phyloP scores from a whole-genome alignment of 2,113 vertebrate genomes.

The Pseudorhombus dupliciocellatus region DNA sequence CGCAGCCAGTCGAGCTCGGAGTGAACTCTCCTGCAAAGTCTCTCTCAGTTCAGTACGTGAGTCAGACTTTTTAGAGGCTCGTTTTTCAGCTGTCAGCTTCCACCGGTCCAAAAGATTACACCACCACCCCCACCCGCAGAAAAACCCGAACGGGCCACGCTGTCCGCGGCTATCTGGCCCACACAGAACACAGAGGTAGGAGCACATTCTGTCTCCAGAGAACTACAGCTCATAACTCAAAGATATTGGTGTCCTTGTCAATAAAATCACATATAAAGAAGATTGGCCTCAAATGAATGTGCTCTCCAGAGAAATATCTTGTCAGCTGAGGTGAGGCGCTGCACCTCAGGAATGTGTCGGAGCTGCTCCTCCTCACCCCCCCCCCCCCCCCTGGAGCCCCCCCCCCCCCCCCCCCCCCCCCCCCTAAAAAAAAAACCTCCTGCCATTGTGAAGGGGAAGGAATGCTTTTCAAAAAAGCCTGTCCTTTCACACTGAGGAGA shows the following conservation, averaged over 20 bases:
- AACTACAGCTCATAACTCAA: constrained; percentile 68
- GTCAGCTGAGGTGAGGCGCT: constrained; percentile 65
- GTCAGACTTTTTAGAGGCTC: constrained; percentile 57
- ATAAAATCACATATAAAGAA: constrained; percentile 69
- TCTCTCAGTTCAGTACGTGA: constrained; percentile 40
- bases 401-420: neutral
- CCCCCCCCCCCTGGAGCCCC: neutral
- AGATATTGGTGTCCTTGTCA: constrained; percentile 73
- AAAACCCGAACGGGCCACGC: constrained; percentile 53
- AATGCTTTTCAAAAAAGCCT: constrained; percentile 75
- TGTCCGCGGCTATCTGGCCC: constrained; percentile 66
- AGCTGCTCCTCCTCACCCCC: neutral
- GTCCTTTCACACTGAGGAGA: constrained; percentile 58
- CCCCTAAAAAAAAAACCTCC: neutral
- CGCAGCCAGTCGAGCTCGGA: neutral
- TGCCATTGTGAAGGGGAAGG: constrained; percentile 69
- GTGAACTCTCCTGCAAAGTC: neutral
- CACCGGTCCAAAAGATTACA: constrained; percentile 63
- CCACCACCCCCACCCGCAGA: neutral
- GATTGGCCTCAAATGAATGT: constrained; percentile 66
- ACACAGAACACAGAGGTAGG: constrained; percentile 55
- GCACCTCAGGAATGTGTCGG: constrained; percentile 63
- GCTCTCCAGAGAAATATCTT: constrained; percentile 62
- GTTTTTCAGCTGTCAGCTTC: constrained; percentile 74
- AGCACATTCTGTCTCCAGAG: constrained; percentile 57